These are phyloP conservation scores for Oligia latruncula DNA, from an alignment of 2,888 invertebrate species.

Conservation along the genomic window DNA sequence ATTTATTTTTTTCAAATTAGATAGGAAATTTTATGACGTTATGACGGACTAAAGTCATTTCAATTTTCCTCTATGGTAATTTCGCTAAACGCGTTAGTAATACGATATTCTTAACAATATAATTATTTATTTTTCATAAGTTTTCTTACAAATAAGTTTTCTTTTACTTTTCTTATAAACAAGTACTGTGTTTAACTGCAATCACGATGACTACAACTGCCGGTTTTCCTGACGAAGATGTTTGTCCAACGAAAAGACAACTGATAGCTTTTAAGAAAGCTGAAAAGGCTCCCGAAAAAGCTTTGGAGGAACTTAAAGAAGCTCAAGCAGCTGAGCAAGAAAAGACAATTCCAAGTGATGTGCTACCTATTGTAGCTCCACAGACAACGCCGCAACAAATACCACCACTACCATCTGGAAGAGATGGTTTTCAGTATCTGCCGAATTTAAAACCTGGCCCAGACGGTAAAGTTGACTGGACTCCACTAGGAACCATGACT, in stretches of 20 bases:
- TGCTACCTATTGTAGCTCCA: not conserved
- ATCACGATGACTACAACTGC: slow-evolving; percentile 66
- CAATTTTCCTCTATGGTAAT: not conserved
- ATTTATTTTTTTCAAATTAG: not conserved
- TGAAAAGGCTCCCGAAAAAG: slow-evolving; percentile 71
- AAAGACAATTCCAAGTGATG: not conserved
- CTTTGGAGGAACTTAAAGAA: slow-evolving; percentile 67
- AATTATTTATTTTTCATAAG: slow-evolving; percentile 5
- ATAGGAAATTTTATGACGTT: not conserved
- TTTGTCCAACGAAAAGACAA: slow-evolving; percentile 76
- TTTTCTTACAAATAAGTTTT: not conserved
- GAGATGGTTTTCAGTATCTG: slow-evolving; percentile 70
- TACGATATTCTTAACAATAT: not conserved
- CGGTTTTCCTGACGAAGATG: slow-evolving; percentile 77
- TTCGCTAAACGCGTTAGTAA: not conserved
- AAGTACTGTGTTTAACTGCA: not conserved
- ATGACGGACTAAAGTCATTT: not conserved
- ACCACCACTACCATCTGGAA: slow-evolving; percentile 59
- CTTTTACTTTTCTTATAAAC: not conserved
- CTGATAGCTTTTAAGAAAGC: slow-evolving; percentile 83
- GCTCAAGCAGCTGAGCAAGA: slow-evolving; percentile 49
- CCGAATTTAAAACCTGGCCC: slow-evolving; percentile 86
- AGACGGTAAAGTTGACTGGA: slow-evolving; percentile 92
- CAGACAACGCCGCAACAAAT: slow-evolving; percentile 5
- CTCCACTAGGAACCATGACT: slow-evolving; percentile 92